Evolutionary conservation across 2,797 vertebrate species (phyloP).

Genomic region (Myioborus melanocephalus): DNA sequence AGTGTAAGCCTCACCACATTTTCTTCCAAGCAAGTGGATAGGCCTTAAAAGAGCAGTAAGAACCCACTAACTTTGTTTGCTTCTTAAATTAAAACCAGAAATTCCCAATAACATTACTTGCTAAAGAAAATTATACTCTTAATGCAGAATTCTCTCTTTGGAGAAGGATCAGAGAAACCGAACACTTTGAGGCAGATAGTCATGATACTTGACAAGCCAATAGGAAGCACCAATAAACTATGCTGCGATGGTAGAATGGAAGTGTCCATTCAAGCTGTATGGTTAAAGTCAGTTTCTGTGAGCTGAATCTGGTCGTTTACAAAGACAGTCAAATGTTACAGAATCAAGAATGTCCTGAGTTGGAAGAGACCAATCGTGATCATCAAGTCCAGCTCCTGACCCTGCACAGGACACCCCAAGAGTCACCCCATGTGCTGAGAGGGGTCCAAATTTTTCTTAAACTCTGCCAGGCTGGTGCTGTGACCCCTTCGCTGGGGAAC

Average conservation of each 20-base stretch:
- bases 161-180: neutral
- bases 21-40: neutral
- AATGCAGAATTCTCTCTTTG: neutral
- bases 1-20: neutral
- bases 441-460: accelerated
- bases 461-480: too few relatives aligned
- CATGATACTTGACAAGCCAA: neutral
- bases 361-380: neutral
- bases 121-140: neutral
- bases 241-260: neutral
- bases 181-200: neutral
- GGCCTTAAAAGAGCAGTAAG: neutral
- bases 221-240: neutral
- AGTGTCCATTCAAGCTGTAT: neutral
- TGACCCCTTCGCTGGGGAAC: neutral
- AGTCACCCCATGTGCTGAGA: neutral
- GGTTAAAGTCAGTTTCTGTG: neutral
- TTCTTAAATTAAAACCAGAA: neutral
- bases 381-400: neutral
- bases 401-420: neutral
- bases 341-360: neutral
- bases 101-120: neutral
- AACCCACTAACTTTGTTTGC: neutral
- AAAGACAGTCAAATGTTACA: neutral
- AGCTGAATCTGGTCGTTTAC: neutral